These are phyloP conservation scores for Athene cunicularia DNA, from an alignment of 2,113 vertebrate genomes.

Conservation along the genomic window DNA sequence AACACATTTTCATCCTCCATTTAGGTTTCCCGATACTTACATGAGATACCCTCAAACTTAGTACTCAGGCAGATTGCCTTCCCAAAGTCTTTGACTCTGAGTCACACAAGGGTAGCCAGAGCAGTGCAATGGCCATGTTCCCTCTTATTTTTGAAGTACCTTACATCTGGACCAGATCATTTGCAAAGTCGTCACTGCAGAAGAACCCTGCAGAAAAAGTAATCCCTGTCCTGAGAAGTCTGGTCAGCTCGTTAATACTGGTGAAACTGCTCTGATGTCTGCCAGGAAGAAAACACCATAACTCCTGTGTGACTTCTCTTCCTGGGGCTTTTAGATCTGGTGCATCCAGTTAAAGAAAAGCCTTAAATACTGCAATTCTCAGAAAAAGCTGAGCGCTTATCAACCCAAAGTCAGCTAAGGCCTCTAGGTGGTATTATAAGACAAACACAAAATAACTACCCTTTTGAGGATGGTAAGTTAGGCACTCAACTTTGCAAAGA, in stretches of 20 bases:
- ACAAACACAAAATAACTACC: constrained; percentile 1
- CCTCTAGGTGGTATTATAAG: constrained; percentile 16
- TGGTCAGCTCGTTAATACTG: not conserved
- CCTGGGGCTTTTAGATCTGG: not conserved
- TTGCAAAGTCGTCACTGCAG: not conserved
- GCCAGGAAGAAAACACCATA: not conserved
- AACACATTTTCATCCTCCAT: not conserved
- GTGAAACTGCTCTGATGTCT: not conserved
- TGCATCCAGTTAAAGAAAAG: not conserved
- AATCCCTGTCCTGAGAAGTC: not conserved
- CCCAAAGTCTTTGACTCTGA: not conserved
- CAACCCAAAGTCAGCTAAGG: not conserved
- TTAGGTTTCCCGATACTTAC: not conserved
- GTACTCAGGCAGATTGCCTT: not conserved
- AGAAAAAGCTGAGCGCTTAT: not conserved
- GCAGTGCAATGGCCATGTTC: accelerated
- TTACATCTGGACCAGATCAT: not conserved
- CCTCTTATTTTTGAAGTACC: not conserved
- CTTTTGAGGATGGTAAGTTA: not conserved
- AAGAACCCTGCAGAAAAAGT: not conserved
- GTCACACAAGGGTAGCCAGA: not conserved
- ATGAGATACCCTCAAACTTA: not conserved
- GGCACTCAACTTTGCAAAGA: not conserved
- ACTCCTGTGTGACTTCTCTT: not conserved
- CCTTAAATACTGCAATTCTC: not conserved